Evolutionary conservation across 2,888 invertebrate species (phyloP), one percentile per base, ranked within the genome.

Genomic region (Lithosia quadra): DNA sequence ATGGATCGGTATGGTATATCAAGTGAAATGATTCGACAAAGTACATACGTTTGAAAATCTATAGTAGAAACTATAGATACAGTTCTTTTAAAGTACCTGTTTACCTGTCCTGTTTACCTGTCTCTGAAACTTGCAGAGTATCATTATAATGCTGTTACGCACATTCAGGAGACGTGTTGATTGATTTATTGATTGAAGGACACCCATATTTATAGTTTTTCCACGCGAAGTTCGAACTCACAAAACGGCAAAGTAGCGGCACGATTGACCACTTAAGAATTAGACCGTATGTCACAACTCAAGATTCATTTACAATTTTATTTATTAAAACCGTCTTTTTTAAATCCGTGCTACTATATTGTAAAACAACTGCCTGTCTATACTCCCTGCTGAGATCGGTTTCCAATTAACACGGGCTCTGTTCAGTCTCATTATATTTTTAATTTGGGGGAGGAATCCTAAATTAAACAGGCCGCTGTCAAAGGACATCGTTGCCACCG

Each of bases 381-480:
- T 86, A 82, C 84, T 85, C 82, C 83, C 85, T 86, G 49, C 85
- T 83, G 88, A 92, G 94, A 95, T 95, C 94, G 93, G 93, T 94
- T 94, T 93, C 94, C 95, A 95, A 95, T 95, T 94, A 95, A 94
- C 93, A 90, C 88, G 85, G 89, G 85, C 90, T 91, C 91, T 88
- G 91, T 91, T 89, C 88, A 86, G 88, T 92, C 95, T 95, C 95
- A 94, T 95, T 95, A 95, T 95, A 95, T 94, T 95, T 95, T 95
- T 95, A 95, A 95, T 95, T 95, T 94, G 92, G 94, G 92, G 94
- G 93, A 85, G 92, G 93, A 92, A 92, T 94, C 90, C 88, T 90
- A 92, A 94, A 95, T 94, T 94, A 94, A 93, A 92, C 90, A 90
- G 88, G 86, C 88, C 90, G 91, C 89, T 92, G 94, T 94, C 94